A percentile compares a stretch with the other conserved stretches of the same genome.
phyloP scores from a whole-genome alignment of 37 sponge, comb jelly and placozoan species.

The Ephydatia muelleri region DNA sequence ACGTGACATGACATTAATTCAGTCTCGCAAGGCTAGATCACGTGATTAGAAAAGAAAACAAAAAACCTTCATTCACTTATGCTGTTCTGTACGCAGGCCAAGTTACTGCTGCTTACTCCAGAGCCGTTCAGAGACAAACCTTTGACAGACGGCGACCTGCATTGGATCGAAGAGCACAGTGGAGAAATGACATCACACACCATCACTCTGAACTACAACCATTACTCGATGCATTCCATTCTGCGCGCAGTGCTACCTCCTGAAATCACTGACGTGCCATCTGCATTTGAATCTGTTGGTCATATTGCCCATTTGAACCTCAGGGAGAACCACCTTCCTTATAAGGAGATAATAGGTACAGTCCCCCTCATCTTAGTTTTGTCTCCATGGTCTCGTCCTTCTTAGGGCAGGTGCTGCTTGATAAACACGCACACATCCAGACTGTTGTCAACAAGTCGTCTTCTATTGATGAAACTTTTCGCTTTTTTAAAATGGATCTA shows the following conservation, averaged over 20 bases:
- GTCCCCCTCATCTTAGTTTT: slow-evolving; percentile 6
- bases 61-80: too few species aligned
- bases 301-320: slow-evolving; percentile 98
- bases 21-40: background rate
- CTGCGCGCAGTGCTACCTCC: slow-evolving; percentile 70
- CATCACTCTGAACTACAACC: slow-evolving; percentile 43
- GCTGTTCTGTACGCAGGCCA: background rate
- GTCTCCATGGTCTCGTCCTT: background rate
- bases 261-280: slow-evolving; percentile 54
- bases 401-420: slow-evolving; percentile 87
- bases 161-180: slow-evolving; percentile 53
- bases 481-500: slow-evolving; percentile 95
- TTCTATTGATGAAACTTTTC: slow-evolving; percentile 76
- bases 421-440: slow-evolving; percentile 69
- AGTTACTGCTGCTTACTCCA: slow-evolving; percentile 61
- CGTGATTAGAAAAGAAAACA: too few species aligned
- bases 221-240: slow-evolving; percentile 42
- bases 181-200: slow-evolving; percentile 34
- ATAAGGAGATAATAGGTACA: slow-evolving; percentile 91
- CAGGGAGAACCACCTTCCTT: slow-evolving; percentile 64
- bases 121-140: slow-evolving; percentile 7
- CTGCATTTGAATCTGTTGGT: slow-evolving; percentile 88
- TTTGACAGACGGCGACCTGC: slow-evolving; percentile 31
- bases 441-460: slow-evolving; percentile 95
- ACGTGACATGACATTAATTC: background rate